These are phyloP conservation scores for Phengaris alcon DNA, from an alignment of 2,888 invertebrate genomes.

Conservation along the genomic window DNA sequence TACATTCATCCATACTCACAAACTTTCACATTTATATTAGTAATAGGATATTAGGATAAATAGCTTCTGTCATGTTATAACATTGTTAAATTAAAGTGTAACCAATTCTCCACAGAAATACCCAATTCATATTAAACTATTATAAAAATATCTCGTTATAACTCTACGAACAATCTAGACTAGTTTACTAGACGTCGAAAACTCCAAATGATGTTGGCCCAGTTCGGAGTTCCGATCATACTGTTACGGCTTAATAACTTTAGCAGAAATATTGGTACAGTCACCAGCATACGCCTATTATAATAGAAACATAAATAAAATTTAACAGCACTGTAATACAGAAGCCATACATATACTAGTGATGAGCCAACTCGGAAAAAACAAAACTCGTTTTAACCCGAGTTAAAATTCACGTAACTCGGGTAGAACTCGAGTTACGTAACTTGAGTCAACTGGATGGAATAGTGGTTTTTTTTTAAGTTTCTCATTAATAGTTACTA, in stretches of 20 bases:
- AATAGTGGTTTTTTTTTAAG: too few species aligned
- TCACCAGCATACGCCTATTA: neutral
- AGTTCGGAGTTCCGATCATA: slow-evolving; percentile 1
- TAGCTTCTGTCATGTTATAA: neutral
- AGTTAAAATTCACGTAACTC: too few species aligned
- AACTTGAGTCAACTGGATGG: too few species aligned
- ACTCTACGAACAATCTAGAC: neutral
- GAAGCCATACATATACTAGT: too few species aligned
- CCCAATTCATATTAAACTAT: neutral
- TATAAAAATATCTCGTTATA: neutral
- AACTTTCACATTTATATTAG: neutral
- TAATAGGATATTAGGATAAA: too few species aligned
- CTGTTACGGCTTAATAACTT: slow-evolving; percentile 1
- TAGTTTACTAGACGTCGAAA: slow-evolving; percentile 11
- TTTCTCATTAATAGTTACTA: too few species aligned
- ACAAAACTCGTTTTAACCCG: too few species aligned
- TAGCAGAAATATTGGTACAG: slow-evolving; percentile 7
- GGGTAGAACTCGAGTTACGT: too few species aligned
- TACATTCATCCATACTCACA: neutral
- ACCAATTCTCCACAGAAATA: neutral
- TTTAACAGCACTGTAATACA: too few species aligned
- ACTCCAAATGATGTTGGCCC: slow-evolving; percentile 7
- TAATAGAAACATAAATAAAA: too few species aligned
- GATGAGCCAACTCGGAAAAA: too few species aligned
- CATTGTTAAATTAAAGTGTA: neutral